phyloP scores from a whole-genome alignment of 2,113 vertebrate species.

The Nycticorax nycticorax region DNA sequence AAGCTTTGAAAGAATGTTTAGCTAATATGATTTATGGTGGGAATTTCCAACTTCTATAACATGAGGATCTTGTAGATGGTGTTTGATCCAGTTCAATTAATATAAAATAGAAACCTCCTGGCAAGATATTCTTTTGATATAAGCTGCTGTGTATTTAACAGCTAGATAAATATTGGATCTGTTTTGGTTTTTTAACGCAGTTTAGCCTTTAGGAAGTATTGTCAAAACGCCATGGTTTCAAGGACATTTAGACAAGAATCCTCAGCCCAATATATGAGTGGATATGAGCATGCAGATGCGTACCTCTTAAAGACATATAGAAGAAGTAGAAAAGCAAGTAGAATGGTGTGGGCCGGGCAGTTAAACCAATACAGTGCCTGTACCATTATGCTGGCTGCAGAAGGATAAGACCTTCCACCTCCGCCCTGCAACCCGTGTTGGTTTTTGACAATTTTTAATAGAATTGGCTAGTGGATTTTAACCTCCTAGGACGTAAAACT shows the following conservation, averaged over 20 bases:
- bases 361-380: neutral
- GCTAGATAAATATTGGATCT: slow-evolving; percentile 26
- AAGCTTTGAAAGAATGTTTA: slow-evolving; percentile 52
- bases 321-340: neutral
- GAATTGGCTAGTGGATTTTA: neutral
- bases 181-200: neutral
- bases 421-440: fast-evolving
- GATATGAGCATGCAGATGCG: neutral
- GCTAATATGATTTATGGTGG: slow-evolving; percentile 64
- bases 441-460: neutral
- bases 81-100: slow-evolving; percentile 55
- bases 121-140: slow-evolving; percentile 53
- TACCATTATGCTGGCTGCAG: neutral
- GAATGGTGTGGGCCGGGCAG: neutral
- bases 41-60: slow-evolving; percentile 67
- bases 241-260: neutral
- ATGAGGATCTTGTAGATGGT: slow-evolving; percentile 10
- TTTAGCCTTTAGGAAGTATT: slow-evolving; percentile 9
- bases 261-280: neutral
- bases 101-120: slow-evolving; percentile 52
- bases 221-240: neutral
- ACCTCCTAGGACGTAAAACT: neutral
- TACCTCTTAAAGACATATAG: neutral
- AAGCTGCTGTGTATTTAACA: slow-evolving; percentile 24
- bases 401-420: neutral